These are phyloP conservation scores for Rhinogobio ventralis DNA, from an alignment of 2,797 vertebrate genomes.

Conservation along the genomic window DNA sequence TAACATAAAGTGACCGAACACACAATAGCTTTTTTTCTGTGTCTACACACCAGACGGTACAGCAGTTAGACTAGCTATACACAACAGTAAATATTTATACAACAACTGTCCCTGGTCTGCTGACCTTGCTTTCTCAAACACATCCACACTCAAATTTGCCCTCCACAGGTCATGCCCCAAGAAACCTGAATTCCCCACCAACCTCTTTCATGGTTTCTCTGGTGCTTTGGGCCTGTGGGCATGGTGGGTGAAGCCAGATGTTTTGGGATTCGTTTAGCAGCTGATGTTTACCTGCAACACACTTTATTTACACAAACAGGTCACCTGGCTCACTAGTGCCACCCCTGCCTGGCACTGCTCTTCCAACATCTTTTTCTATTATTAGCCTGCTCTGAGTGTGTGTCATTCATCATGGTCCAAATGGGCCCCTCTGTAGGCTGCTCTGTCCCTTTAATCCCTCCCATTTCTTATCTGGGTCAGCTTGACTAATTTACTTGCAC, in stretches of 20 bases:
- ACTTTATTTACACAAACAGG: conserved; percentile 89
- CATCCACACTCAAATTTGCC: conserved; percentile 18
- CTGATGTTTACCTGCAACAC: conserved; percentile 84
- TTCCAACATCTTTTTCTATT: conserved; percentile 68
- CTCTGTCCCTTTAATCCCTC: conserved; percentile 62
- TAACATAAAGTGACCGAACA: not conserved
- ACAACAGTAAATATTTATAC: conserved; percentile 63
- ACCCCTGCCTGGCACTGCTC: conserved; percentile 52
- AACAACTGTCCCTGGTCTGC: conserved; percentile 45
- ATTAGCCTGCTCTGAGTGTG: conserved; percentile 69
- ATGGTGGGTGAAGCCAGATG: conserved; percentile 82
- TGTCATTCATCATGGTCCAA: conserved; percentile 71
- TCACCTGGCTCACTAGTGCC: conserved; percentile 60
- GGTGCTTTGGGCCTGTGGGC: conserved; percentile 73
- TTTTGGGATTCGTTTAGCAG: conserved; percentile 74
- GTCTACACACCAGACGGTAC: not conserved
- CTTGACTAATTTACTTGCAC: conserved; percentile 62
- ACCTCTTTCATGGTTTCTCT: conserved; percentile 73
- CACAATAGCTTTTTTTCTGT: not conserved
- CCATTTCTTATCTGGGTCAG: conserved; percentile 68
- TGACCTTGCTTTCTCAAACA: conserved; percentile 55
- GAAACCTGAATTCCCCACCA: conserved; percentile 52
- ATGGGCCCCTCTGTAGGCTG: conserved; percentile 64
- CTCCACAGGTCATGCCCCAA: conserved; percentile 46
- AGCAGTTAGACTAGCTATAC: conserved; percentile 42